These are phyloP conservation scores for Heterodera carotae DNA, from an alignment of 1,140 invertebrate species.

Conservation along the genomic window DNA sequence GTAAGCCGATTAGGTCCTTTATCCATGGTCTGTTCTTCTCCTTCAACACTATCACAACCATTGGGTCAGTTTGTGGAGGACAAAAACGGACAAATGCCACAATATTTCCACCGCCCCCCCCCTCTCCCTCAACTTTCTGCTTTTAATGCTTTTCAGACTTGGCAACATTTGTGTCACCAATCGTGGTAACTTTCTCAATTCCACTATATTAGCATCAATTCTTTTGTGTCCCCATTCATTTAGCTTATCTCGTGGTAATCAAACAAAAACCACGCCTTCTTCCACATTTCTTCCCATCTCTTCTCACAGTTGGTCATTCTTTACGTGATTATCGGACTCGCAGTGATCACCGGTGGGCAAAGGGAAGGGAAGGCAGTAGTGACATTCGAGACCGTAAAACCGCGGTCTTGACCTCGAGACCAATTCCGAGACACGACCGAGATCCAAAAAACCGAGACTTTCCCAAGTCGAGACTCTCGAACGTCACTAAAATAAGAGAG, in stretches of 20 bases:
- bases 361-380: no score
- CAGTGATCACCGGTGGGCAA: conserved; percentile 57
- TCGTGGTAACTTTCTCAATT: conserved; percentile 21
- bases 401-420: no score
- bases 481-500: no score
- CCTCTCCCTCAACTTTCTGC: no score
- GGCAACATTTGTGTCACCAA: conserved; percentile 63
- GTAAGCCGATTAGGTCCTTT: conserved; percentile 54
- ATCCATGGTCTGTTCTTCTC: conserved; percentile 65
- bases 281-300: neutral
- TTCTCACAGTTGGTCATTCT: conserved; percentile 55
- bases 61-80: conserved; percentile 37
- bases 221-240: neutral
- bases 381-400: no score
- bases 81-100: no score
- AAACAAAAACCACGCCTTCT: conserved; percentile 7
- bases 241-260: conserved; percentile 50
- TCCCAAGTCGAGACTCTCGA: no score
- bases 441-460: no score
- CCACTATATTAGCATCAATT: no score
- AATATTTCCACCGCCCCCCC: neutral
- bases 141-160: conserved; percentile 45
- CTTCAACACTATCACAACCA: conserved; percentile 65
- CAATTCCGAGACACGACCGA: no score
- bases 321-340: conserved; percentile 65